These are phyloP conservation scores for Oscarella lobularis DNA, from an alignment of 37 sponge, comb jelly and placozoan genomes.

Conservation along the genomic window DNA sequence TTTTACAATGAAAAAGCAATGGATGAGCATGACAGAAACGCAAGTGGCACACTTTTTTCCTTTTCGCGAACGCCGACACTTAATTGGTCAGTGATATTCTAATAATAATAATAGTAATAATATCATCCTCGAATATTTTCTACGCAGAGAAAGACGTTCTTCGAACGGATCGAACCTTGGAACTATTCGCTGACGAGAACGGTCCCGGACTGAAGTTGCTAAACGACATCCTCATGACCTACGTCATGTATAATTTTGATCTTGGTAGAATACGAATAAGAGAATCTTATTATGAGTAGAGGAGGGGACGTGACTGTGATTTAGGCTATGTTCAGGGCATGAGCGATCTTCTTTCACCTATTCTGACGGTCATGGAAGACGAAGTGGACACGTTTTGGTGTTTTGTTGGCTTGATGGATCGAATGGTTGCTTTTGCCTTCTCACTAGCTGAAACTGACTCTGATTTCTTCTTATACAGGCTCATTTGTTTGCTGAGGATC, in stretches of 20 bases:
- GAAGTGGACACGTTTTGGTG: slow-evolving; percentile 94
- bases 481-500: slow-evolving; percentile 64
- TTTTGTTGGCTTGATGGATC: slow-evolving; percentile 87
- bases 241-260: slow-evolving; percentile 90
- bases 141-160: slow-evolving; percentile 76
- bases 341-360: slow-evolving; percentile 94
- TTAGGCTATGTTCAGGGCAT: slow-evolving; percentile 97
- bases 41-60: slow-evolving; percentile 50
- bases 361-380: slow-evolving; percentile 77
- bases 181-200: slow-evolving; percentile 28
- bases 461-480: slow-evolving; percentile 18
- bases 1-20: slow-evolving; percentile 61
- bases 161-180: slow-evolving; percentile 64
- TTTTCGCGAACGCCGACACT: slow-evolving; percentile 28
- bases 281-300: neutral
- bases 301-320: neutral
- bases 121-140: neutral
- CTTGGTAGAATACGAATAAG: slow-evolving; percentile 49
- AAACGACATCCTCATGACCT: slow-evolving; percentile 79
- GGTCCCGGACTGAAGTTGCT: slow-evolving; percentile 39
- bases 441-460: neutral
- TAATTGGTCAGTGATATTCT: slow-evolving; percentile 38
- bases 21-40: slow-evolving; percentile 43
- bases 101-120: neutral
- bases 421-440: slow-evolving; percentile 49